Evolutionary conservation across 1,140 invertebrate genomes (phyloP).

Genomic region (Leptinotarsa undecemlineata): DNA sequence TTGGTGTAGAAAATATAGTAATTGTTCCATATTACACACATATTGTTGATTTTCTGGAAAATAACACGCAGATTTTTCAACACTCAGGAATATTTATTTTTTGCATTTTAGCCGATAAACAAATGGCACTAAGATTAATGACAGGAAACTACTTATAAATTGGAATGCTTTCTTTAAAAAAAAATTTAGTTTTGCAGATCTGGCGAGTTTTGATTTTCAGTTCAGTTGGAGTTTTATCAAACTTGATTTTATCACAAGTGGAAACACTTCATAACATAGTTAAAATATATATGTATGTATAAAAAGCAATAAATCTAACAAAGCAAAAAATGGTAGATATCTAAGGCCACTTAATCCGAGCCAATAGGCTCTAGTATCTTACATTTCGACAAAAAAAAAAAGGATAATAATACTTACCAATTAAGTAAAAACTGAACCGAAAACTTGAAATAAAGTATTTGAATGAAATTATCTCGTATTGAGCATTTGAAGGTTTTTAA

Average conservation of each 20-base stretch:
- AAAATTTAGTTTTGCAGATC: slow-evolving; percentile 25
- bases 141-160: slow-evolving; percentile 41
- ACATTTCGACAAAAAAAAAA: slow-evolving; percentile 30
- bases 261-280: slow-evolving; percentile 21
- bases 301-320: slow-evolving; percentile 32
- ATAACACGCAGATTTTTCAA: slow-evolving; percentile 27
- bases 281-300: slow-evolving; percentile 25
- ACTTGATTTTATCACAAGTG: slow-evolving; percentile 18
- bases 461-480: slow-evolving; percentile 32
- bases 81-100: slow-evolving; percentile 26
- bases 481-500: slow-evolving; percentile 34
- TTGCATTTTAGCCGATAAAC: slow-evolving; percentile 39
- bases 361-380: neutral
- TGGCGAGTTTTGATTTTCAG: slow-evolving; percentile 22
- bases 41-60: slow-evolving; percentile 11
- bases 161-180: slow-evolving; percentile 44
- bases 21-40: neutral
- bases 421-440: slow-evolving; percentile 32
- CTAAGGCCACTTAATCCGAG: slow-evolving; percentile 35
- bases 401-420: slow-evolving; percentile 32
- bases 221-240: slow-evolving; percentile 12
- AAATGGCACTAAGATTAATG: slow-evolving; percentile 48
- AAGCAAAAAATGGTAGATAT: slow-evolving; percentile 31
- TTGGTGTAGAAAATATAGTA: neutral
- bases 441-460: slow-evolving; percentile 34